These are phyloP conservation scores for Sebastes hubbsi DNA, from an alignment of 2,797 vertebrate genomes.

Conservation along the genomic window DNA sequence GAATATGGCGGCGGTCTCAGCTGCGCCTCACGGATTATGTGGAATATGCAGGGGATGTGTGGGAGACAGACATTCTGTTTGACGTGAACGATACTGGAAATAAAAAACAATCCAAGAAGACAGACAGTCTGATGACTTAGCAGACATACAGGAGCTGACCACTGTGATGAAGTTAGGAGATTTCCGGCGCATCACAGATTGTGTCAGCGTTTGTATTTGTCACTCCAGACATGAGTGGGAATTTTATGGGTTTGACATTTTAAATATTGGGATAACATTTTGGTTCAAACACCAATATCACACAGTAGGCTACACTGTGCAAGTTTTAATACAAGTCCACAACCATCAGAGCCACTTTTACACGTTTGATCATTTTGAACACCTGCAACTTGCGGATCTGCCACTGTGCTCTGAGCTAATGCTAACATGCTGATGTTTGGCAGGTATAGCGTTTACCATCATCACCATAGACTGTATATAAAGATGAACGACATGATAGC, in stretches of 20 bases:
- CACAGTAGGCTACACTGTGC: not conserved
- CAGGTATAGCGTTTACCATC: not conserved
- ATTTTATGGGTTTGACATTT: conserved; percentile 41
- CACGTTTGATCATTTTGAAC: too few relatives aligned
- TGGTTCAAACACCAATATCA: conserved; percentile 3
- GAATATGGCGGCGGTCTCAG: conserved; percentile 59
- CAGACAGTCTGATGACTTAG: conserved; percentile 63
- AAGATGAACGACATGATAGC: too few relatives aligned
- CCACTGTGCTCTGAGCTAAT: not conserved
- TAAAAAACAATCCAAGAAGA: conserved; percentile 56
- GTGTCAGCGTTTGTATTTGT: not conserved
- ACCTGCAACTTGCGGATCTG: not conserved
- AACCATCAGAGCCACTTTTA: not conserved
- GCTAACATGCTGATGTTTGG: not conserved
- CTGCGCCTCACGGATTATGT: conserved; percentile 68
- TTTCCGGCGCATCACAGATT: not conserved
- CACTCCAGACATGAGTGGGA: not conserved
- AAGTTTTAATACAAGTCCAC: not conserved
- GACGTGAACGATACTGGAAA: conserved; percentile 62
- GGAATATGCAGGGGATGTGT: conserved; percentile 73
- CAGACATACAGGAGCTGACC: conserved; percentile 45
- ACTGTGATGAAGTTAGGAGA: conserved; percentile 16
- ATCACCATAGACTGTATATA: too few relatives aligned
- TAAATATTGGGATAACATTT: conserved; percentile 15
- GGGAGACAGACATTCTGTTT: conserved; percentile 68